Conservation (phyloP, 2,888 invertebrate genomes). For the Geotrupes spiniger region DNA sequence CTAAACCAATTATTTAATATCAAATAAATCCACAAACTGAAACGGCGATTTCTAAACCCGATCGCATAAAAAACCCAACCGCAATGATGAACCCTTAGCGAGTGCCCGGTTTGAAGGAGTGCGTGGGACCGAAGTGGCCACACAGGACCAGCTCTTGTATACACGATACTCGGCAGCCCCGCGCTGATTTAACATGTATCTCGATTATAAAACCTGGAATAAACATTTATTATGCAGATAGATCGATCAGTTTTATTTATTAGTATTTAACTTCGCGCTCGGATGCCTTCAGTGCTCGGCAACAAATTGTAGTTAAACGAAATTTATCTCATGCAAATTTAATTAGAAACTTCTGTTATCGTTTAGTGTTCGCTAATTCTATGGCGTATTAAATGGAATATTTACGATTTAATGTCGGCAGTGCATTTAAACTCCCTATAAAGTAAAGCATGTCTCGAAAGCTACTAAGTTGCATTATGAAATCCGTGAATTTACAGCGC, state of each 20-base stretch:
- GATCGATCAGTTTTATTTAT: constrained; percentile 28
- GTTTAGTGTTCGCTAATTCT: constrained; percentile 7
- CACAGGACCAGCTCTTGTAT: constrained; percentile 27
- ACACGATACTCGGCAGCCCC: constrained; percentile 27
- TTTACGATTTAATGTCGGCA: too few species aligned
- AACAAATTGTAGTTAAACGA: constrained; percentile 15
- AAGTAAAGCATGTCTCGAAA: too few species aligned
- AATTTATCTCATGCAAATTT: constrained; percentile 15
- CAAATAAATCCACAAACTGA: too few species aligned
- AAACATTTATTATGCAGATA: constrained; percentile 28
- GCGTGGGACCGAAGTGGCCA: constrained; percentile 28
- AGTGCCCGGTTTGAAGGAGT: constrained; percentile 9
- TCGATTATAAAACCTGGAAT: constrained; percentile 28
- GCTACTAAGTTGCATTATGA: too few species aligned
- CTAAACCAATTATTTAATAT: too few species aligned
- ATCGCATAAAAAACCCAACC: not conserved
- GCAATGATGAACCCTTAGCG: constrained; percentile 15
- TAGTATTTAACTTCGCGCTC: constrained; percentile 23
- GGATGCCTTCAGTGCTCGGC: constrained; percentile 16
- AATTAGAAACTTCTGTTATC: constrained; percentile 5
- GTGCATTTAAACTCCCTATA: too few species aligned
- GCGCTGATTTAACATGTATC: constrained; percentile 29
- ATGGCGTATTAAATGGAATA: too few species aligned
- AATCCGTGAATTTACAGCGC: too few species aligned
- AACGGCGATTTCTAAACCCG: too few species aligned